Base-by-base conservation (phyloP, 1,140 invertebrate genomes). In the Lasaia peninsularis region DNA sequence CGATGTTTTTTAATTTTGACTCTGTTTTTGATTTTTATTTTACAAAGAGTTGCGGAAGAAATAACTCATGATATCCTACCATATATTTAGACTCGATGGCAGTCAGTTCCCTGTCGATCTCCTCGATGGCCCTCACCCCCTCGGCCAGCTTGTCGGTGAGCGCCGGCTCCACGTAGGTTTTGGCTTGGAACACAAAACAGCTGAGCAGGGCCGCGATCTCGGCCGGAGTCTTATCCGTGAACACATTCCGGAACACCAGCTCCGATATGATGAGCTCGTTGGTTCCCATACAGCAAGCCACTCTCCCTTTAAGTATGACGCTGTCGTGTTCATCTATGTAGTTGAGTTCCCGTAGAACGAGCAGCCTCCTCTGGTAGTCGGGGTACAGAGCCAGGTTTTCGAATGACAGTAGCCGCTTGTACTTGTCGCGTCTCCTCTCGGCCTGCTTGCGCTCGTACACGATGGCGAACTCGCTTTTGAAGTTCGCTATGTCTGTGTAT, bases 181-280 rank as follows among this genome's bases (percentile, higher is more conserved):
- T 95, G 52, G 94, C 94, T 90, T 99, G 96, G 87, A 97, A 98
- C 12, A 99, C 97, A 58, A 99, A 91, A 53, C 95, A 94, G 0
- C 98, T 99, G 4, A 99, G 84, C 10, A 98, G 76, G 0, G 98
- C 96, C 1, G 97, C 98, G 50, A 99, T 98, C 89, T 99, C 97
- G 0, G 95, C 93, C 0, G 97, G 94, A 67, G 93, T 91, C 35
- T 96, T 92, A 71, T 96, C 93, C 0, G 94, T 95, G 50, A 99
- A 92, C 52, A 97, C 92, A 88, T 99, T 98, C 59, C 96, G 93
- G 58, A 99, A 94, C n/a, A 99, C 94, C 1, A 99, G 86, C 89
- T 99, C 98, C 0, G 98, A 99, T 48, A 99, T 95, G 16, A 99
- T 91, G 2, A 99, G 89, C 81, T 99, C 98, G 71, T 95, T 95